Base-by-base conservation (phyloP, 2,113 vertebrate genomes). In the Pogona vitticeps region DNA sequence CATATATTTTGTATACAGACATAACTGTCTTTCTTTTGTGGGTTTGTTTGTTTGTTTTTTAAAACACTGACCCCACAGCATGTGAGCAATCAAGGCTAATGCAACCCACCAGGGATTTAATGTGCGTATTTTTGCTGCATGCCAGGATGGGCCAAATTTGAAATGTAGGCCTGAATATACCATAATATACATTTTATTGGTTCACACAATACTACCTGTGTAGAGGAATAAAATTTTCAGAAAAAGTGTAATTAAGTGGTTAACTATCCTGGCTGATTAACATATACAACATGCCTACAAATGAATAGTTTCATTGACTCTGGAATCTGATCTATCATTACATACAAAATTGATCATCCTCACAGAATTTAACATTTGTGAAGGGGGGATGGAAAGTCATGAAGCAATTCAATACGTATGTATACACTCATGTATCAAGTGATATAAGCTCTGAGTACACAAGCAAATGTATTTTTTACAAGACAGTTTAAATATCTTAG, bases 321-420 rank as follows among this genome's bases (percentile, higher is more conserved):
- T 52, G 46, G 46, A 52, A 52, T 52, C 46, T 6, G 46, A 10
- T 52, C 46, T 10, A 52, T 52, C 46, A 52, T 52, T 52, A 52
- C 46, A 6, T 52, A 52, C 46, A 52, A 10, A 52, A 52, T 52
- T 52, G 5, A 52, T 52, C 42, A 5, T 76, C 75, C 8, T 76
- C 28, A 26, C 26, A 28, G 26, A 76, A 31, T n/a, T n/a, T n/a
- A n/a, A n/a, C n/a, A n/a, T 33, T 68, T 68, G 42, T 38, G 10
- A 40, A 52, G 13, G 14, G 52, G 23, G 67, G 10, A 2, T 12
- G 23, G 1, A 83, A 59, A 83, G 21, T 28, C 52, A 61, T 73
- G 23, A 72, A 83, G 13, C 70, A 73, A 84, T 84, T 84, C 59
- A 84, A 42, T 76, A 75, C 61, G 23, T 28, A 75, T n/a, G n/a